These are phyloP conservation scores for Hartigia nigra DNA, from an alignment of 2,888 invertebrate genomes.

Conservation along the genomic window DNA sequence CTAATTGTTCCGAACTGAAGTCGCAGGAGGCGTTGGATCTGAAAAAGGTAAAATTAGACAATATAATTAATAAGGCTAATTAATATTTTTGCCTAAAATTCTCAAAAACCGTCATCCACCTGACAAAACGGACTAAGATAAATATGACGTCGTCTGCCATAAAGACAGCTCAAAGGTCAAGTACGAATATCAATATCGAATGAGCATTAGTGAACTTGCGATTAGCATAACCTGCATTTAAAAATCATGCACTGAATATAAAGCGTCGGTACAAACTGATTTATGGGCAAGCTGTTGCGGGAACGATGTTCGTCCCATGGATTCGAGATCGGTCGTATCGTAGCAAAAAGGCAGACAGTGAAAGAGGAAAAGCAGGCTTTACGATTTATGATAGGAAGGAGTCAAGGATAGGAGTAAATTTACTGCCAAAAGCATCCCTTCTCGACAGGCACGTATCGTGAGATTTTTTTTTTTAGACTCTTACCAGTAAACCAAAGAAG, in stretches of 20 bases:
- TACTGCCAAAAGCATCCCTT: background rate
- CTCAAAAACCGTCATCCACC: no score
- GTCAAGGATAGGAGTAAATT: background rate
- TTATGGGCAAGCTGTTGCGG: background rate
- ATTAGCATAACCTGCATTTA: constrained; percentile 29
- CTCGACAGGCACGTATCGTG: background rate
- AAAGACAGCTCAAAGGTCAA: background rate
- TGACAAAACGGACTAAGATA: background rate
- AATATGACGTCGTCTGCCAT: background rate
- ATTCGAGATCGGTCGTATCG: background rate
- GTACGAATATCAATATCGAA: background rate
- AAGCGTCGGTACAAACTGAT: constrained; percentile 12
- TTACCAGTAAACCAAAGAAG: background rate
- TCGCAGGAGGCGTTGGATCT: constrained; percentile 6
- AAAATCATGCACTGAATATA: constrained; percentile 30
- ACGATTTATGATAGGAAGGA: background rate
- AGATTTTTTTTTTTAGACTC: background rate
- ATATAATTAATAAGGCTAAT: background rate
- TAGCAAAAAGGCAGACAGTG: background rate
- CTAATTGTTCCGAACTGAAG: constrained; percentile 2
- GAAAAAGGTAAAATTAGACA: background rate
- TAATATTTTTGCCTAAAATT: background rate
- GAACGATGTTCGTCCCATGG: background rate
- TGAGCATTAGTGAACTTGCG: constrained; percentile 1
- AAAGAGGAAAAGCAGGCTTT: background rate